These are phyloP conservation scores for Lacanobia wlatinum DNA, from an alignment of 2,888 invertebrate genomes.

Conservation along the genomic window DNA sequence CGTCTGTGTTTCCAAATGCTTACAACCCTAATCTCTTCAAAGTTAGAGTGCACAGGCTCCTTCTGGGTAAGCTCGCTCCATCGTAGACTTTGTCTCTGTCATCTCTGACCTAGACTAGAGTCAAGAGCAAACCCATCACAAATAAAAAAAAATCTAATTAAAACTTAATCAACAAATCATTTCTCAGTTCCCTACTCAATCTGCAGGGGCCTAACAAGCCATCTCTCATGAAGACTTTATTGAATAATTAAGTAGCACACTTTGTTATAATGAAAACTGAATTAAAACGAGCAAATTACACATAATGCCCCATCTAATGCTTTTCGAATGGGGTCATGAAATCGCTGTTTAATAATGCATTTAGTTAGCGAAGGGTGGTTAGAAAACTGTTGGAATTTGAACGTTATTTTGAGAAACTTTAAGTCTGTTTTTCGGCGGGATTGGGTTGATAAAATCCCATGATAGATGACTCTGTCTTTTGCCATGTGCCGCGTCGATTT, in stretches of 20 bases:
- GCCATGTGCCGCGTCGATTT: constrained; percentile 76
- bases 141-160: too few species aligned
- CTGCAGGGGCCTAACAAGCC: constrained; percentile 24
- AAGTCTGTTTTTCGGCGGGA: constrained; percentile 42
- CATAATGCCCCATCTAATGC: constrained; percentile 84
- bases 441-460: constrained; percentile 70
- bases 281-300: constrained; percentile 89
- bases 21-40: too few species aligned
- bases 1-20: too few species aligned
- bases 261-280: constrained; percentile 88
- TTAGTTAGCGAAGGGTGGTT: constrained; percentile 72
- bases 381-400: constrained; percentile 37
- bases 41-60: too few species aligned
- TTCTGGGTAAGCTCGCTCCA: too few species aligned
- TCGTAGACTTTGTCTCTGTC: too few species aligned
- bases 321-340: constrained; percentile 86
- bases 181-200: neutral
- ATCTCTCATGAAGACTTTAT: constrained; percentile 62
- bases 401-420: constrained; percentile 33
- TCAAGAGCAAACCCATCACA: too few species aligned
- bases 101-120: too few species aligned
- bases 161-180: constrained; percentile 1
- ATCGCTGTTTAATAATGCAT: constrained; percentile 87
- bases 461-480: constrained; percentile 79
- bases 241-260: constrained; percentile 86